These are phyloP conservation scores for Ariolimax columbianus DNA, from an alignment of 2,888 invertebrate species.

Conservation along the genomic window DNA sequence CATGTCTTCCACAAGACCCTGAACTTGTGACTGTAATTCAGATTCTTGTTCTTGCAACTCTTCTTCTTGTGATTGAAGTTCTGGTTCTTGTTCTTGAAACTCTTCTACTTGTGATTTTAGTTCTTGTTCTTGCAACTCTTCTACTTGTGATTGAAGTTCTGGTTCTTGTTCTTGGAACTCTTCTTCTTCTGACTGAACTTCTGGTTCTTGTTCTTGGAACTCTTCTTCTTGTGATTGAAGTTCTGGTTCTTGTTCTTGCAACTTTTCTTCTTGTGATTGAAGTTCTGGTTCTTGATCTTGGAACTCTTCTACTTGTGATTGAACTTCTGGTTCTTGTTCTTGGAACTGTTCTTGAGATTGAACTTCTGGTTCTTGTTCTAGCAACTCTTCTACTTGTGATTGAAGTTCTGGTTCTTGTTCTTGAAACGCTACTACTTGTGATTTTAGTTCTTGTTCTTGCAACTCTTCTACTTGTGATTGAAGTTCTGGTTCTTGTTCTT, in stretches of 20 bases:
- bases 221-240: not conserved
- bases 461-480: not conserved
- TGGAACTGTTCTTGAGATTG: not conserved
- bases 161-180: not conserved
- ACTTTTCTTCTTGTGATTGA: not conserved
- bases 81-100: not conserved
- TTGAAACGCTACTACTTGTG: not conserved
- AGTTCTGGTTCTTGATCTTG: not conserved
- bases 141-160: not conserved
- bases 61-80: not conserved
- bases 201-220: not conserved
- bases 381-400: not conserved
- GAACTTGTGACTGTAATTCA: not conserved
- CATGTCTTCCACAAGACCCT: too few species aligned
- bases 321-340: not conserved
- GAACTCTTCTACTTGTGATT: not conserved
- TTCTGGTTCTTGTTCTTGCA: not conserved
- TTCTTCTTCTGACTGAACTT: not conserved
- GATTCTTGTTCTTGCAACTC: not conserved
- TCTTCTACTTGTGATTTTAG: not conserved
- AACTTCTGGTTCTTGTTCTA: not conserved
- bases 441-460: not conserved
- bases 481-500: not conserved
- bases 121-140: not conserved
- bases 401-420: not conserved